Conservation (phyloP, 2,113 vertebrate species). For the Pavo muticus region DNA sequence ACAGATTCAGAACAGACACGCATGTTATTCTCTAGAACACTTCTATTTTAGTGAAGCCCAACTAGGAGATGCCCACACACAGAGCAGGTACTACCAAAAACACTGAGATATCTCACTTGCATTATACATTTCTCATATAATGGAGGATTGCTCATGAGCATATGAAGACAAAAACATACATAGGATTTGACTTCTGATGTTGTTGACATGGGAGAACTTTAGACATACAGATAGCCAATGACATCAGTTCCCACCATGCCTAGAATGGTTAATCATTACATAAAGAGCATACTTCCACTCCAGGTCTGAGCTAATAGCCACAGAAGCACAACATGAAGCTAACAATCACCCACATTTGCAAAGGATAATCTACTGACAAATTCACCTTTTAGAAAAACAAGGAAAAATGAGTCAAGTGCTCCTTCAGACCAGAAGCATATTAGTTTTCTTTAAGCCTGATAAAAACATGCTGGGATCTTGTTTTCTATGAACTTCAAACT, state of each 20-base stretch:
- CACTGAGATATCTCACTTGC: neutral
- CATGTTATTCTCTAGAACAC: neutral
- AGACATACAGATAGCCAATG: neutral
- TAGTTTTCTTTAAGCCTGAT: neutral
- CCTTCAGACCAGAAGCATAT: neutral
- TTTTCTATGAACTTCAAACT: neutral
- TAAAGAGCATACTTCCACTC: neutral
- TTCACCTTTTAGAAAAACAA: neutral
- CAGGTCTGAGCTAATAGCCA: neutral
- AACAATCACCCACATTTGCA: neutral
- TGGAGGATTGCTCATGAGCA: rapidly evolving
- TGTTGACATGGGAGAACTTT: neutral
- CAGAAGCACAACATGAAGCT: neutral
- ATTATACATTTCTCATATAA: neutral
- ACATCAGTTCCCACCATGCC: rapidly evolving
- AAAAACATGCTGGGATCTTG: neutral
- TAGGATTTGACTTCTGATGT: neutral
- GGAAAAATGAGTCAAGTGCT: neutral
- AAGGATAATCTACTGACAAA: neutral
- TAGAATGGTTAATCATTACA: neutral
- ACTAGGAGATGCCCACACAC: neutral
- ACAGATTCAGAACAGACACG: neutral
- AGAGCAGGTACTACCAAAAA: neutral
- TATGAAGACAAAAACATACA: neutral
- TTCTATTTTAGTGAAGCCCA: neutral